phyloP scores from a whole-genome alignment of 2,113 vertebrate genomes.

The Nipponia nippon region DNA sequence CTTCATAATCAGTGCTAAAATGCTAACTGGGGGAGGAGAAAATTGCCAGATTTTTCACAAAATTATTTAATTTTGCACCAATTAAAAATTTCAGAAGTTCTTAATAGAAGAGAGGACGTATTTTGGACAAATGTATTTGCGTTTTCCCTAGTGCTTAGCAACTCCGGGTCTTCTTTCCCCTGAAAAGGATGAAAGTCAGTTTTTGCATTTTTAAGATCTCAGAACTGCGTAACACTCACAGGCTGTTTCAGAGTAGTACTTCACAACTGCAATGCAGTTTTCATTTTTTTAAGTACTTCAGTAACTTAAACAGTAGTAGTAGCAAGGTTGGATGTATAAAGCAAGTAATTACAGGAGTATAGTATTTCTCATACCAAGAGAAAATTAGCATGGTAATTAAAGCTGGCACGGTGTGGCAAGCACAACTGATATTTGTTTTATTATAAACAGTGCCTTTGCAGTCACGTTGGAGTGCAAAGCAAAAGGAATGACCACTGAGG shows the following conservation, averaged over 20 bases:
- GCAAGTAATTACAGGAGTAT: background rate
- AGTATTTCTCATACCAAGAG: background rate
- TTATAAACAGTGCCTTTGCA: background rate
- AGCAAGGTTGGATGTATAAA: background rate
- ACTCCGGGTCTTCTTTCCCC: background rate
- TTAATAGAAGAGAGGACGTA: background rate
- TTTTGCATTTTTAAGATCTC: background rate
- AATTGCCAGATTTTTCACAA: background rate
- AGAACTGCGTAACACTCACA: background rate
- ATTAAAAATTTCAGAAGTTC: background rate
- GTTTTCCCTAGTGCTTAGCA: background rate
- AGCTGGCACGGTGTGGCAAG: background rate
- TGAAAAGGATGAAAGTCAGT: background rate
- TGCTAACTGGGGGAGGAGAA: background rate
- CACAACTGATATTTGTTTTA: background rate
- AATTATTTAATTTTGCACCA: background rate
- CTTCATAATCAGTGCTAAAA: background rate
- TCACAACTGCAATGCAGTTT: background rate
- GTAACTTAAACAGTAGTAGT: background rate
- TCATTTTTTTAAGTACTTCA: background rate
- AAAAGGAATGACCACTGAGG: background rate
- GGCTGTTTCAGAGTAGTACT: background rate
- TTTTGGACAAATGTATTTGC: background rate
- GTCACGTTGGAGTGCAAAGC: background rate
- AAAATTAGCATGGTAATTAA: conserved; percentile 39